A percentile compares a stretch with the other conserved stretches of the same genome.
Evolutionary conservation across 2,113 vertebrate species (phyloP).

Genomic region (Dipodomys stephensi): DNA sequence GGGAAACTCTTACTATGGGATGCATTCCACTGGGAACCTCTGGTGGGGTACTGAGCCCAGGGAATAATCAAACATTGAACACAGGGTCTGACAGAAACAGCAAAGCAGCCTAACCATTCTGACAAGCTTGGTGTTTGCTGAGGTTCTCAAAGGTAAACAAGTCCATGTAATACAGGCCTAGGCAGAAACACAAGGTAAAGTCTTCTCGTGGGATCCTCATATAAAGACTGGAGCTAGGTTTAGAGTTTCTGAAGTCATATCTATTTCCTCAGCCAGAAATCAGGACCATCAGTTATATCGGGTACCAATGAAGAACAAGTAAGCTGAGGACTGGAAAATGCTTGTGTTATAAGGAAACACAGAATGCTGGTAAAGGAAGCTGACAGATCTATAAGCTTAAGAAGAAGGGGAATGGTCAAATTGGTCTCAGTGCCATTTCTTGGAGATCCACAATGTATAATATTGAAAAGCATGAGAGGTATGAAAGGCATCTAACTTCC

Average conservation of each 20-base stretch:
- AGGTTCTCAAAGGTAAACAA: background rate
- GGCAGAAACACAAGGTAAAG: fast-evolving
- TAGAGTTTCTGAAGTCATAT: background rate
- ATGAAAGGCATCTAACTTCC: background rate
- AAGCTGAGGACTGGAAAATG: background rate
- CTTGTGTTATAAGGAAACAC: background rate
- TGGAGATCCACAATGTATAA: background rate
- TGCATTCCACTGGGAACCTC: constrained; percentile 68
- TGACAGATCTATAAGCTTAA: background rate
- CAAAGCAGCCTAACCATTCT: background rate
- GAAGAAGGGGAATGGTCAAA: background rate
- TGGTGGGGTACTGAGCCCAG: constrained; percentile 59
- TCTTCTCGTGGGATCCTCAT: background rate
- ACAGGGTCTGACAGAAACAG: constrained; percentile 28
- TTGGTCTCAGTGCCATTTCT: background rate
- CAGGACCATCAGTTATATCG: background rate
- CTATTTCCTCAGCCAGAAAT: background rate
- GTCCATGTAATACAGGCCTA: background rate
- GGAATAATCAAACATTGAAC: constrained; percentile 31
- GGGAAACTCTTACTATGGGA: constrained; percentile 80
- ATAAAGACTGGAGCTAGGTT: background rate
- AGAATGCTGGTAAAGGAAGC: background rate
- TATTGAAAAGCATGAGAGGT: background rate
- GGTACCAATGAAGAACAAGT: background rate
- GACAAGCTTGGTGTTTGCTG: fast-evolving